phyloP scores from a whole-genome alignment of 2,113 vertebrate genomes.

The Rhea pennata region DNA sequence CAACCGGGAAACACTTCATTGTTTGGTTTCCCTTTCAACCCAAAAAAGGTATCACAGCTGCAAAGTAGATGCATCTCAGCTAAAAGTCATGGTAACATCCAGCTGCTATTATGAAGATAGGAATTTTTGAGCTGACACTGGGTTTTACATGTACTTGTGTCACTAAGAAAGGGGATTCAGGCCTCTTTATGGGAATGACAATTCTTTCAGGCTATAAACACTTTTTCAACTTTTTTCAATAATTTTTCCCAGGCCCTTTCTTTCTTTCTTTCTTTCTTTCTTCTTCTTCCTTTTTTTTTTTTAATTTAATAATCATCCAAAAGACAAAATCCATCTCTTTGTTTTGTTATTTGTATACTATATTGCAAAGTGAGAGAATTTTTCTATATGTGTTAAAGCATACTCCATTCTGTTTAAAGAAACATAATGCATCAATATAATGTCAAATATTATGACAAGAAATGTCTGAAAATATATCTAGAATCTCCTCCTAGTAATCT shows the following conservation, averaged over 20 bases:
- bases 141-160: not conserved
- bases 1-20: not conserved
- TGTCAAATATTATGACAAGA: not conserved
- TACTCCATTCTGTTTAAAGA: not conserved
- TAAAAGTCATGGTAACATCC: not conserved
- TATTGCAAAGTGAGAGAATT: not conserved
- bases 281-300: not conserved
- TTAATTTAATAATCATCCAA: not conserved
- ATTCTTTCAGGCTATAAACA: not conserved
- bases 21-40: not conserved
- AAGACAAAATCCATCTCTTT: not conserved
- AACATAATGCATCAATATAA: not conserved
- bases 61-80: not conserved
- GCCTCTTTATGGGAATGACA: not conserved
- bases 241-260: not conserved
- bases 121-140: not conserved
- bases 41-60: not conserved
- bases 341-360: not conserved
- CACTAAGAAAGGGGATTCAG: not conserved
- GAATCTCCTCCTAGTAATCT: not conserved
- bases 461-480: not conserved
- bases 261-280: too few species aligned
- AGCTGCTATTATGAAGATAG: not conserved
- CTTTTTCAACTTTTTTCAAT: not conserved
- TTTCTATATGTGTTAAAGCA: not conserved